These are phyloP conservation scores for Pyrochroa serraticornis DNA, from an alignment of 2,888 invertebrate genomes.

Conservation along the genomic window DNA sequence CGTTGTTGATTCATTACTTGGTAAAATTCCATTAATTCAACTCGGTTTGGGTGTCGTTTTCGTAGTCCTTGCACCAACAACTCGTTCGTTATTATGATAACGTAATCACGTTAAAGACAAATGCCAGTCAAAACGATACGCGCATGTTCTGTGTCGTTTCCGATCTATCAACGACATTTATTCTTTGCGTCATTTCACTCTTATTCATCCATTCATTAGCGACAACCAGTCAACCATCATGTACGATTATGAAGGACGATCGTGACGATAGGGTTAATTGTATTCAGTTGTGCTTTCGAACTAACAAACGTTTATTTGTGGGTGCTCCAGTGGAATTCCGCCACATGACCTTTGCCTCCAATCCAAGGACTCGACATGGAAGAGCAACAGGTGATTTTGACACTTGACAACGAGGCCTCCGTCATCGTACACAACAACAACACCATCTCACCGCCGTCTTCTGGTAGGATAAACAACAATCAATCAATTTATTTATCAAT, in stretches of 20 bases:
- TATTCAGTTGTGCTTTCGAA: conserved; percentile 2
- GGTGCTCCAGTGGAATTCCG: conserved; percentile 41
- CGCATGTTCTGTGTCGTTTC: too few species aligned
- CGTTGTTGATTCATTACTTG: too few species aligned
- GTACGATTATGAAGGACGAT: conserved; percentile 8
- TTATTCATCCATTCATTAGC: too few species aligned
- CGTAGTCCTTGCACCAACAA: too few species aligned
- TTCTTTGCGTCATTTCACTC: too few species aligned
- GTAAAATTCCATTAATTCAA: too few species aligned
- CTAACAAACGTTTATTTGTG: conserved; percentile 17
- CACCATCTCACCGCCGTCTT: conserved; percentile 31
- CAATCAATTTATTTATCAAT: conserved; percentile 29
- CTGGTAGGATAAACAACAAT: conserved; percentile 28
- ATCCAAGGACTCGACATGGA: conserved; percentile 44
- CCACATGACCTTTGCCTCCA: conserved; percentile 44
- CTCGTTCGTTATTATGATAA: too few species aligned
- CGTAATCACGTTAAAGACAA: too few species aligned
- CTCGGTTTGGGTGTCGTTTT: too few species aligned
- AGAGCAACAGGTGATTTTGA: conserved; percentile 52
- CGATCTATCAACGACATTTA: too few species aligned
- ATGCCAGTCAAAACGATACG: too few species aligned
- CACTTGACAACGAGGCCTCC: conserved; percentile 47
- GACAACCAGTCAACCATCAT: conserved; percentile 1
- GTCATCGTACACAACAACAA: conserved; percentile 50
- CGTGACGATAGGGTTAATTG: conserved; percentile 2